Conservation (phyloP, 2,797 vertebrate genomes). For the Oryzias dopingdopingensis region DNA sequence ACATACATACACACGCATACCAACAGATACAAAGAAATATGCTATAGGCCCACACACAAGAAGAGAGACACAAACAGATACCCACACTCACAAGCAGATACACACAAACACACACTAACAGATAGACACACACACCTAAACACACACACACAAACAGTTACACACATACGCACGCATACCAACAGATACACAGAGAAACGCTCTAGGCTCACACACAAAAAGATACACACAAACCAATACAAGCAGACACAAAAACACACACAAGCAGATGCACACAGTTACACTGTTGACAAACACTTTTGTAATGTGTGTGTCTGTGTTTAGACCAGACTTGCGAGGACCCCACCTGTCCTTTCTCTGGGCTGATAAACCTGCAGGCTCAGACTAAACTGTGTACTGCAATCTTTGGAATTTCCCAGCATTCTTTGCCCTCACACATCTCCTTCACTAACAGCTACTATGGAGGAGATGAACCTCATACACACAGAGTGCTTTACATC, state of each 20-base stretch:
- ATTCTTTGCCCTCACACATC: conserved; percentile 62
- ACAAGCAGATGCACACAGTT: not conserved
- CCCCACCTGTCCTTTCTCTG: conserved; percentile 80
- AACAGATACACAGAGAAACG: too few species aligned
- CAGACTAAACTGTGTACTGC: conserved; percentile 72
- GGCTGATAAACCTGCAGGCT: conserved; percentile 65
- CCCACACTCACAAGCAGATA: too few species aligned
- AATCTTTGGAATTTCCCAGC: conserved; percentile 77
- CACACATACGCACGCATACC: too few species aligned
- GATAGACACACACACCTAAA: too few species aligned
- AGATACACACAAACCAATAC: not conserved
- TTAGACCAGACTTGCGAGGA: conserved; percentile 79
- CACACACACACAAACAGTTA: too few species aligned
- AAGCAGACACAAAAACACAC: not conserved
- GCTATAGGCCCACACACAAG: too few species aligned
- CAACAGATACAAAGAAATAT: too few species aligned
- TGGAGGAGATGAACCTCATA: conserved; percentile 68
- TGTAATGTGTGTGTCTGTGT: conserved; percentile 2
- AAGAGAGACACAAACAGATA: too few species aligned
- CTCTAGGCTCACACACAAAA: conserved; percentile 1
- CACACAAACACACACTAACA: too few species aligned
- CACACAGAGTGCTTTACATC: conserved; percentile 81
- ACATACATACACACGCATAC: too few species aligned
- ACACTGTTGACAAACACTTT: not conserved
- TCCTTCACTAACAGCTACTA: conserved; percentile 83